Evolutionary conservation across 2,797 vertebrate species (phyloP).

Genomic region (Microcaecilia unicolor): DNA sequence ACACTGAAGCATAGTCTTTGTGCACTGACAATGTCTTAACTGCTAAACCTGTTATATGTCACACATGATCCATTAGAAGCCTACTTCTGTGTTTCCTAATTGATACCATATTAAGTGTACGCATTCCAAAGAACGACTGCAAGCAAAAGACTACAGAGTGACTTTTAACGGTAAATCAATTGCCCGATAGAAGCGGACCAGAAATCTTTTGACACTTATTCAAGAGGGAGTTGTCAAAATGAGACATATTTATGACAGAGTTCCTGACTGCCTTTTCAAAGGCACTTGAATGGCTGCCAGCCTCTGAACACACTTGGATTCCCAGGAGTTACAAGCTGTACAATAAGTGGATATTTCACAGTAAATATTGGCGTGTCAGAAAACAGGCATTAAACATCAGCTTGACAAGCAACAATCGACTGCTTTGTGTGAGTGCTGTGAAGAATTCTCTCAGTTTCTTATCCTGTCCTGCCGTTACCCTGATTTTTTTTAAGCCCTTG

Average conservation of each 20-base stretch:
- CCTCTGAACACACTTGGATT: conserved; percentile 14
- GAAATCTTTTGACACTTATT: conserved; percentile 26
- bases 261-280: conserved; percentile 34
- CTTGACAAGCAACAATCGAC: conserved; percentile 16
- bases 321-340: conserved; percentile 13
- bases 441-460: conserved; percentile 6
- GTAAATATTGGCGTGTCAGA: conserved; percentile 27
- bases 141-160: background rate
- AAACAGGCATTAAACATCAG: conserved; percentile 23
- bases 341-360: conserved; percentile 18
- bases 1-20: no score
- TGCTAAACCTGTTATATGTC: no score
- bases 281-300: conserved; percentile 39
- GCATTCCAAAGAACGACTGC: no score
- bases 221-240: conserved; percentile 43
- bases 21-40: no score
- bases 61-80: background rate
- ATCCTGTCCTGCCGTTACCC: background rate
- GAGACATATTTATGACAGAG: conserved; percentile 32
- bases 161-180: conserved; percentile 13
- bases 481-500: no score
- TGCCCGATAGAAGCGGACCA: conserved; percentile 11
- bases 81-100: background rate
- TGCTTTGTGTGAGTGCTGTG: conserved; percentile 8
- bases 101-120: background rate